Evolutionary conservation across 2,888 invertebrate genomes (phyloP), one percentile per base, ranked within the genome.

Genomic region (Callinectes sapidus): DNA sequence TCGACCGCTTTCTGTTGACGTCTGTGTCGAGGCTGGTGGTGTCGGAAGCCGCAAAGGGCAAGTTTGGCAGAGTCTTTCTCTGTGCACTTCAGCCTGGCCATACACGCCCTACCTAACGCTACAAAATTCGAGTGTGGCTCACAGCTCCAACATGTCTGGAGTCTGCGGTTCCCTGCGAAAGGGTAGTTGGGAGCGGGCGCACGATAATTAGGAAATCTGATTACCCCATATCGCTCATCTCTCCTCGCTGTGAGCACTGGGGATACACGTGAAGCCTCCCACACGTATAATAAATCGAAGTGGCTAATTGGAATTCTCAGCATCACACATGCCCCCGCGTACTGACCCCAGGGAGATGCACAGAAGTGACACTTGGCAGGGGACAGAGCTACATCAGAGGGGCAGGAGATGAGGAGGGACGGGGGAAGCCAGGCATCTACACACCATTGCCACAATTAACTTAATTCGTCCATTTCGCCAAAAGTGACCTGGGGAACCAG

Each of bases 391-490:
- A 91, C 89, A 81, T 42, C 77, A 54, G 88, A 35, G 88, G 88
- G 87, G 77, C 54, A 23, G n/a, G 89, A 81, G 89, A 89, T 8
- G 89, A 10, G 85, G 85, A 48, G 90, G 77, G 55, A 61, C 86
- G 66, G 16, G 91, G 42, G 71, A 39, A 61, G 66, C 32, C 77
- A 88, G 88, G 1, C 81, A 66, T 71, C 91, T 89, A 91, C 89
- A 89, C 91, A 91, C 91, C 90, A 89, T 85, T 91, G 91, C 91
- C 89, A 91, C 89, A 91, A 91, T 91, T 91, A 91, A 91, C 91
- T 91, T 89, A 91, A 91, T 91, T 89, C 89, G 89, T 81, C 89
- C 91, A 91, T 91, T 91, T 89, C 89, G 48, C 89, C 88, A n/a
- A 55, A 55, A 42, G 81, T 81, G 81, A 91, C 91, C 88, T 91